Evolutionary conservation across 2,797 vertebrate genomes (phyloP).

Genomic region (Xenentodon cancila): DNA sequence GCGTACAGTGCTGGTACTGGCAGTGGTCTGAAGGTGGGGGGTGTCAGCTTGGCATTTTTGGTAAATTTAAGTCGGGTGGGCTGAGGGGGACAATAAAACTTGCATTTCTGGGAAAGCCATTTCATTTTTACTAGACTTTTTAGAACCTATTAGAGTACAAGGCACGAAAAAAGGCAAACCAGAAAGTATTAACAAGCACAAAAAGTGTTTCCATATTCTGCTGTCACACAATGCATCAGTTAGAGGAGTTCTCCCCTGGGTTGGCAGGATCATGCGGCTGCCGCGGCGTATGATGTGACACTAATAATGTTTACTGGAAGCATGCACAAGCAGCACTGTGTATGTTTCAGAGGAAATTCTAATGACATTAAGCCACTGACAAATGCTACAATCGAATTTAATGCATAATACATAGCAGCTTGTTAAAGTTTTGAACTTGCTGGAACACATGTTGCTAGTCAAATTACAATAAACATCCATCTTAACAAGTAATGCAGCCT

Average conservation of each 20-base stretch:
- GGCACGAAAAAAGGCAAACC: slow-evolving; percentile 70
- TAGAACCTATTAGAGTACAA: slow-evolving; percentile 68
- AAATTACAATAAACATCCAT: slow-evolving; percentile 46
- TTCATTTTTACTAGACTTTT: slow-evolving; percentile 80
- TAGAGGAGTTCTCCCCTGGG: slow-evolving; percentile 57
- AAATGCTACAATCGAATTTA: slow-evolving; percentile 39
- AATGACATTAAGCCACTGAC: slow-evolving; percentile 63
- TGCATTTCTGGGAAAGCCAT: slow-evolving; percentile 83
- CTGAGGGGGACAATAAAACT: slow-evolving; percentile 78
- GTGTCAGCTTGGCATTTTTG: slow-evolving; percentile 62
- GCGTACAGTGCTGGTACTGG: slow-evolving; percentile 32
- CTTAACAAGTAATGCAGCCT: slow-evolving; percentile 33
- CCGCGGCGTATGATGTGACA: slow-evolving; percentile 65
- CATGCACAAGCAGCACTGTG: slow-evolving; percentile 50
- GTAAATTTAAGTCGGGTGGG: slow-evolving; percentile 75
- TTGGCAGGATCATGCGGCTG: slow-evolving; percentile 54
- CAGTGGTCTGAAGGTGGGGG: slow-evolving; percentile 60
- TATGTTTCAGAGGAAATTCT: slow-evolving; percentile 55
- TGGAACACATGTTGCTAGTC: slow-evolving; percentile 42
- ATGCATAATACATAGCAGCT: slow-evolving; percentile 53
- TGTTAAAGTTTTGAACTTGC: slow-evolving; percentile 21
- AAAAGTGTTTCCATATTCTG: slow-evolving; percentile 82
- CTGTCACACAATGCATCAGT: slow-evolving; percentile 74
- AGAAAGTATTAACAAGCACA: slow-evolving; percentile 77
- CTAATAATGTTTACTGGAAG: slow-evolving; percentile 67